These are phyloP conservation scores for Pangasianodon hypophthalmus DNA, from an alignment of 2,113 vertebrate genomes.

Conservation along the genomic window DNA sequence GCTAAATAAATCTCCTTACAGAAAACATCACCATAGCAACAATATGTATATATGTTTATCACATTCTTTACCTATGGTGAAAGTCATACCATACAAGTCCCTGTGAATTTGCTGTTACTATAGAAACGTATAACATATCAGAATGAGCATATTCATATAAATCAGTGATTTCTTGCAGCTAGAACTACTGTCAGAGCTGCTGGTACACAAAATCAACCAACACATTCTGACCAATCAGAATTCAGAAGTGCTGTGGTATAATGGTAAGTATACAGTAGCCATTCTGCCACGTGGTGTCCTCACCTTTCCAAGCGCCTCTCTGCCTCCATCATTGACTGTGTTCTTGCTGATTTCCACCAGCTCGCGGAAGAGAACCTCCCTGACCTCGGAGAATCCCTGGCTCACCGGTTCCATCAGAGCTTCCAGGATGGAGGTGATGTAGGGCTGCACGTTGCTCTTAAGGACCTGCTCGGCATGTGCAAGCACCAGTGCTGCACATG, in stretches of 20 bases:
- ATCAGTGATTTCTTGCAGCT: background rate
- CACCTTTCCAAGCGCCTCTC: slow-evolving; percentile 87
- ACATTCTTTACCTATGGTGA: background rate
- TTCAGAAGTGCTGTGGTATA: background rate
- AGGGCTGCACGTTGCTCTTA: slow-evolving; percentile 86
- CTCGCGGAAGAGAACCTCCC: slow-evolving; percentile 91
- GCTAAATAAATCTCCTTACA: too few species aligned
- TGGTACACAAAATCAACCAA: background rate
- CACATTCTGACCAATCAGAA: background rate
- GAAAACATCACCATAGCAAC: background rate
- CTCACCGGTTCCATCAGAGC: slow-evolving; percentile 95
- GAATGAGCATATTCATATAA: background rate
- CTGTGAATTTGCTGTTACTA: background rate
- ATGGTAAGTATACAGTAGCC: background rate
- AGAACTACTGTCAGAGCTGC: background rate
- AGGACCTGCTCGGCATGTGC: slow-evolving; percentile 87
- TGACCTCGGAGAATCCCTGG: slow-evolving; percentile 89
- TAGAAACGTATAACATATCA: background rate
- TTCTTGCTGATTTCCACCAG: slow-evolving; percentile 94
- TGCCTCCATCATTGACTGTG: slow-evolving; percentile 81
- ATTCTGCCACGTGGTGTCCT: slow-evolving; percentile 49
- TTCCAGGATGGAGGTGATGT: slow-evolving; percentile 93
- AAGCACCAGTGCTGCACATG: slow-evolving; percentile 65
- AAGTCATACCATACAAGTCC: background rate
- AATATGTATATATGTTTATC: background rate